These are phyloP conservation scores for Hippocampus guttulatus DNA, from an alignment of 2,113 vertebrate genomes.

Conservation along the genomic window DNA sequence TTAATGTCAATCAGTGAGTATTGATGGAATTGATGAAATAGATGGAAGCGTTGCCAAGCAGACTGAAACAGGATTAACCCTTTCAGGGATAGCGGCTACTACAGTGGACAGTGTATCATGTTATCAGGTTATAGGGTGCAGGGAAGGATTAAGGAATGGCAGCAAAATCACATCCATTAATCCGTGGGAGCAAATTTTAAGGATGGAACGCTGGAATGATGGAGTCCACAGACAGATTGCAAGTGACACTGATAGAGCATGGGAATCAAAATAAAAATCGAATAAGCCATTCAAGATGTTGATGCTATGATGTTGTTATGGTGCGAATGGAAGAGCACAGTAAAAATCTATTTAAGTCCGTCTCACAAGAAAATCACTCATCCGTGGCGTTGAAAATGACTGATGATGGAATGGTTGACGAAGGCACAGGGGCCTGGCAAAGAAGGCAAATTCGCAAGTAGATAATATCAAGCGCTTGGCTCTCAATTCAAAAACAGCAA, in stretches of 20 bases:
- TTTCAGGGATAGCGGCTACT: no score
- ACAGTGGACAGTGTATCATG: no score
- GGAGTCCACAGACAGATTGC: constrained; percentile 15
- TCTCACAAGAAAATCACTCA: constrained; percentile 17
- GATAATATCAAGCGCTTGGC: constrained; percentile 6
- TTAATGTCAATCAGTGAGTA: not conserved
- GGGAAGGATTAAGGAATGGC: constrained; percentile 15
- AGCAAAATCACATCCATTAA: constrained; percentile 34
- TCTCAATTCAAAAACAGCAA: constrained; percentile 20
- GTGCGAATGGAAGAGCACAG: constrained; percentile 9
- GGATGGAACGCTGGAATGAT: constrained; percentile 14
- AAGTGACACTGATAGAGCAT: constrained; percentile 39
- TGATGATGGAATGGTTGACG: constrained; percentile 10
- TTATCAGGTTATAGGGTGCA: no score
- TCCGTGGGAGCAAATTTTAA: constrained; percentile 18
- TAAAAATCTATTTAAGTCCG: constrained; percentile 10
- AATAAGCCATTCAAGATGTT: constrained; percentile 38
- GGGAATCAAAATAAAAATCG: constrained; percentile 39
- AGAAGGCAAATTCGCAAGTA: constrained; percentile 11
- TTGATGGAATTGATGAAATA: not conserved
- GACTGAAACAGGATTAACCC: constrained; percentile 43
- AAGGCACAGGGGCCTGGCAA: not conserved
- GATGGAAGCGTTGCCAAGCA: constrained; percentile 21
- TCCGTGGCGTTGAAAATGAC: constrained; percentile 23
- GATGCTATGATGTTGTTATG: constrained; percentile 19